Evolutionary conservation across 1,140 invertebrate species (phyloP).

Genomic region (Argopecten irradians): DNA sequence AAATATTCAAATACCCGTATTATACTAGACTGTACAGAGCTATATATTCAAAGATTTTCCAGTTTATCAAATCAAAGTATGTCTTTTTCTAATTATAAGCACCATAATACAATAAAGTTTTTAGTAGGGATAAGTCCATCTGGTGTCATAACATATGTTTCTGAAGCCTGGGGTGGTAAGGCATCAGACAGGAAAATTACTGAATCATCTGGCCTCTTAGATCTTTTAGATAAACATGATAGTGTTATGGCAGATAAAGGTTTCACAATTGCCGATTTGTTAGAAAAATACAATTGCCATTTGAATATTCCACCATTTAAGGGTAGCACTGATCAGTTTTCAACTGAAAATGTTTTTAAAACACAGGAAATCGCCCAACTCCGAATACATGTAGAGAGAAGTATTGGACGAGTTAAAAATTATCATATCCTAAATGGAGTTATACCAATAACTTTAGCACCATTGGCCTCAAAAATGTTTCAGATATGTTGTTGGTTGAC

Average conservation of each 20-base stretch:
- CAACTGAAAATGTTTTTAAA: neutral
- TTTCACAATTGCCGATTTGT: slow-evolving; percentile 51
- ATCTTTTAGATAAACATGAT: slow-evolving; percentile 56
- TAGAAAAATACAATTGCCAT: slow-evolving; percentile 28
- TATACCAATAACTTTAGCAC: neutral
- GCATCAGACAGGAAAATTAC: slow-evolving; percentile 58
- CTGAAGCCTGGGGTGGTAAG: slow-evolving; percentile 43
- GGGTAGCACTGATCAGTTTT: neutral
- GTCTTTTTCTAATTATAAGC: slow-evolving; percentile 55
- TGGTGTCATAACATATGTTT: slow-evolving; percentile 54
- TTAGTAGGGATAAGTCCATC: slow-evolving; percentile 57
- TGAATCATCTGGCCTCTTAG: slow-evolving; percentile 36
- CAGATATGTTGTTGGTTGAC: neutral
- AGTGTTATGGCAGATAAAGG: slow-evolving; percentile 61
- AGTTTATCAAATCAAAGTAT: slow-evolving; percentile 39
- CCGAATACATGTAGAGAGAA: slow-evolving; percentile 26
- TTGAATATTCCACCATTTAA: slow-evolving; percentile 57
- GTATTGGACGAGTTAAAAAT: slow-evolving; percentile 33
- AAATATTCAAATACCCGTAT: slow-evolving; percentile 70
- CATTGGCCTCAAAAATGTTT: slow-evolving; percentile 7
- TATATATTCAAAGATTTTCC: slow-evolving; percentile 71
- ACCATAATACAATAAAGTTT: slow-evolving; percentile 53
- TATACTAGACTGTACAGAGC: slow-evolving; percentile 76
- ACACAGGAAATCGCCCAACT: slow-evolving; percentile 20
- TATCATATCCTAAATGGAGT: slow-evolving; percentile 43